These are phyloP conservation scores for Talpa occidentalis DNA, from an alignment of 2,113 vertebrate genomes.

Conservation along the genomic window DNA sequence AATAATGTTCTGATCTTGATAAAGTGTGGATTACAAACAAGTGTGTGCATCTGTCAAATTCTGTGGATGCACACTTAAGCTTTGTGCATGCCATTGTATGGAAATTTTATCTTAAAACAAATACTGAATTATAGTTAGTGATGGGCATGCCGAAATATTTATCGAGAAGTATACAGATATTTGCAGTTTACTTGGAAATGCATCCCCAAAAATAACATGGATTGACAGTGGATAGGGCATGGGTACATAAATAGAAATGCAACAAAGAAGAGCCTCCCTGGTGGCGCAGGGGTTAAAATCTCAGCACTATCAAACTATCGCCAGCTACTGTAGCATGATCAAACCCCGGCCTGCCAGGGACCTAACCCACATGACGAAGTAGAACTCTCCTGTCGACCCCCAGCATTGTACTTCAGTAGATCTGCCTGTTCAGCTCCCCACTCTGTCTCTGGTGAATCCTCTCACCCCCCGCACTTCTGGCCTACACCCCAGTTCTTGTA, in stretches of 20 bases:
- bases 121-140: background rate
- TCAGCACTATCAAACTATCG: too few species aligned
- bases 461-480: too few species aligned
- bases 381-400: too few species aligned
- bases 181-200: slow-evolving; percentile 2
- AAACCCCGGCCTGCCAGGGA: too few species aligned
- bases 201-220: background rate
- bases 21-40: background rate
- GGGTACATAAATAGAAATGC: background rate
- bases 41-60: background rate
- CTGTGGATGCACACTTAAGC: background rate
- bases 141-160: background rate
- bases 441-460: too few species aligned
- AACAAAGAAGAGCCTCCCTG: too few species aligned
- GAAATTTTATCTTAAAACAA: background rate
- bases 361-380: too few species aligned
- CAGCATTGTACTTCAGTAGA: too few species aligned
- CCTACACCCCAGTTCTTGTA: too few species aligned
- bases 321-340: too few species aligned
- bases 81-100: background rate
- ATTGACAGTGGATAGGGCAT: background rate
- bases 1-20: background rate
- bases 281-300: too few species aligned
- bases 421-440: too few species aligned
- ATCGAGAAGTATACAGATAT: background rate